These are phyloP conservation scores for Hirtodrosophila trivittata DNA, from an alignment of 2,888 invertebrate species.

Conservation along the genomic window DNA sequence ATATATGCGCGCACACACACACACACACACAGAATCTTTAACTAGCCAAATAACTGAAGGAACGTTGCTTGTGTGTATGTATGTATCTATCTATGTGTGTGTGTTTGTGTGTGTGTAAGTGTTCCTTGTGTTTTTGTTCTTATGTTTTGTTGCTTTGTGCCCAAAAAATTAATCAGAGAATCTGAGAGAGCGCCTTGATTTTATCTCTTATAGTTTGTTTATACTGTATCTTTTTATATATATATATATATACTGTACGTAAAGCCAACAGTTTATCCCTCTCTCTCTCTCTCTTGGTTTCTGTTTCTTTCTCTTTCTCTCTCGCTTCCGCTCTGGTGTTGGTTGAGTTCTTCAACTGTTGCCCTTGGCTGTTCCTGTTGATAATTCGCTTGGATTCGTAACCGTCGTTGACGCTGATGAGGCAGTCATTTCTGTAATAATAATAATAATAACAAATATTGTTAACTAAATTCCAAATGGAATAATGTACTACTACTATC, in stretches of 20 bases:
- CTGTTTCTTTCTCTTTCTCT: conserved; percentile 4
- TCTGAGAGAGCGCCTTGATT: no score
- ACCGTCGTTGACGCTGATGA: conserved; percentile 45
- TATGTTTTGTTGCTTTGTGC: neutral
- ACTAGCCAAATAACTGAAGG: no score
- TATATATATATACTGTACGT: neutral
- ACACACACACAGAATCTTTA: neutral
- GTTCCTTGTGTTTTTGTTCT: neutral
- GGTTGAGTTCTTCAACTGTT: conserved; percentile 41
- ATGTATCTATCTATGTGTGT: neutral
- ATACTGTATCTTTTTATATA: conserved; percentile 8
- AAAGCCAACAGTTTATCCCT: no score
- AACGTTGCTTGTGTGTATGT: neutral
- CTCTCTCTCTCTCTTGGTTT: conserved; percentile 3
- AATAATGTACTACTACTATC: no score
- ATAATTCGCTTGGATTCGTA: conserved; percentile 57
- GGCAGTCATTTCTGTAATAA: conserved; percentile 67
- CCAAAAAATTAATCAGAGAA: neutral
- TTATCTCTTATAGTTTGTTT: conserved; percentile 10
- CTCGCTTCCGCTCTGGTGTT: neutral
- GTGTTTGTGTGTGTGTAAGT: conserved; percentile 3
- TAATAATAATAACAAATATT: neutral
- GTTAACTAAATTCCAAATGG: no score
- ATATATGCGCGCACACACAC: no score
- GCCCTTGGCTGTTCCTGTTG: conserved; percentile 42